Percentiles rank a stretch among this genome's conserved stretches.
Evolutionary conservation across 2,888 invertebrate species (phyloP).

Genomic region (Tethea ocularis): DNA sequence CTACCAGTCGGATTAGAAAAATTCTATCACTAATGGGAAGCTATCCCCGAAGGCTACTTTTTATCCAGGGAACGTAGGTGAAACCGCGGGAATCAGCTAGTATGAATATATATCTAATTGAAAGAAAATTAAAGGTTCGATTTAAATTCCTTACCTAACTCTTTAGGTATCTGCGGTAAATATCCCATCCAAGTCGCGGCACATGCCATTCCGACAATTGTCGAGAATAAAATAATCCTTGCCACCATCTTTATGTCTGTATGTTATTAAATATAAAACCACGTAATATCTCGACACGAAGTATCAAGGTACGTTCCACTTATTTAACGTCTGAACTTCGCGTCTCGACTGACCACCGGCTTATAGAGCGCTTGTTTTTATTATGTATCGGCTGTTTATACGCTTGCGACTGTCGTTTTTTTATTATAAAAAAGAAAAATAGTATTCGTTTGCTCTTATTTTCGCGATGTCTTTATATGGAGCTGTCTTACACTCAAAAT

Average conservation of each 20-base stretch:
- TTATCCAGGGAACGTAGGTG: no score
- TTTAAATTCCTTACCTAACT: conserved; percentile 55
- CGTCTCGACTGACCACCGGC: conserved; percentile 53
- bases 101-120: no score
- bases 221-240: conserved; percentile 52
- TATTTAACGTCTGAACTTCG: conserved; percentile 25
- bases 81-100: no score
- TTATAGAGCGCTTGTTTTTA: conserved; percentile 61
- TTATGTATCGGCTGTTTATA: conserved; percentile 47
- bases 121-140: not conserved
- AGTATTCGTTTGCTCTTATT: not conserved
- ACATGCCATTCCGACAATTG: conserved; percentile 52
- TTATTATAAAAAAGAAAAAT: not conserved
- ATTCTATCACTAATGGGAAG: no score
- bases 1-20: no score
- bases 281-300: not conserved
- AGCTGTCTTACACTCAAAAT: not conserved
- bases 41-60: no score
- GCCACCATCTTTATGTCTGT: conserved; percentile 50
- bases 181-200: conserved; percentile 57
- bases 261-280: not conserved
- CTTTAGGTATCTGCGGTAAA: conserved; percentile 52
- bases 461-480: conserved; percentile 15
- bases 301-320: conserved; percentile 14
- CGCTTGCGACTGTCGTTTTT: conserved; percentile 38